These are phyloP conservation scores for Vidua chalybeata DNA, from an alignment of 2,113 vertebrate species.

Conservation along the genomic window DNA sequence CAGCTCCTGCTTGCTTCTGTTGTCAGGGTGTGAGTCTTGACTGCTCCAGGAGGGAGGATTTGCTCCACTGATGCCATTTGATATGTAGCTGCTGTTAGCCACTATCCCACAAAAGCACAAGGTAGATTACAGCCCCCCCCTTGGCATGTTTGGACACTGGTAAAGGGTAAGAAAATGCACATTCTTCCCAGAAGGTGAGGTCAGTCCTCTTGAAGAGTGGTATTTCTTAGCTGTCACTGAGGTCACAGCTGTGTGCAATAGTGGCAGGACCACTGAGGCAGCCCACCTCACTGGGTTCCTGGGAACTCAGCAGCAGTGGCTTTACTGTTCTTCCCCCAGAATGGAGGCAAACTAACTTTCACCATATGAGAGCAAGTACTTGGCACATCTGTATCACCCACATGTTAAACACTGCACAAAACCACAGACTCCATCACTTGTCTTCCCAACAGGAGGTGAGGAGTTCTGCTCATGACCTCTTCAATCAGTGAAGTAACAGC, in stretches of 20 bases:
- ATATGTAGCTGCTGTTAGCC: not conserved
- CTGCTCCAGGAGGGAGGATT: not conserved
- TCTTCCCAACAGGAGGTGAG: not conserved
- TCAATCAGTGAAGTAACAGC: not conserved
- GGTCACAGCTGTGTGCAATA: not conserved
- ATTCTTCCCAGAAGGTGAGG: not conserved
- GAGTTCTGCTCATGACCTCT: not conserved
- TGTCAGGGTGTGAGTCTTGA: not conserved
- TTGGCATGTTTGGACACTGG: not conserved
- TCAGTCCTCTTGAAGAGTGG: not conserved
- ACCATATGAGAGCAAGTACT: not conserved
- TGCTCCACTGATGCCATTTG: not conserved
- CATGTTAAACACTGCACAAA: not conserved
- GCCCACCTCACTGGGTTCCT: not conserved
- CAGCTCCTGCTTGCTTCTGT: not conserved
- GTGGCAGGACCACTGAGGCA: not conserved
- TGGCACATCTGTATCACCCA: not conserved
- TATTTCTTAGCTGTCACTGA: not conserved
- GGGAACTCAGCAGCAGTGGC: not conserved
- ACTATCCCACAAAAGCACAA: not conserved
- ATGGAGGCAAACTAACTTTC: not conserved
- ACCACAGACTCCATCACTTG: not conserved
- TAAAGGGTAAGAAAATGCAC: not conserved
- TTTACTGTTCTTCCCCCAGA: not conserved
- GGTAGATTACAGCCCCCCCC: not conserved